Evolutionary conservation across 1,140 invertebrate genomes (phyloP).

Genomic region (Hesperophylax magnus): DNA sequence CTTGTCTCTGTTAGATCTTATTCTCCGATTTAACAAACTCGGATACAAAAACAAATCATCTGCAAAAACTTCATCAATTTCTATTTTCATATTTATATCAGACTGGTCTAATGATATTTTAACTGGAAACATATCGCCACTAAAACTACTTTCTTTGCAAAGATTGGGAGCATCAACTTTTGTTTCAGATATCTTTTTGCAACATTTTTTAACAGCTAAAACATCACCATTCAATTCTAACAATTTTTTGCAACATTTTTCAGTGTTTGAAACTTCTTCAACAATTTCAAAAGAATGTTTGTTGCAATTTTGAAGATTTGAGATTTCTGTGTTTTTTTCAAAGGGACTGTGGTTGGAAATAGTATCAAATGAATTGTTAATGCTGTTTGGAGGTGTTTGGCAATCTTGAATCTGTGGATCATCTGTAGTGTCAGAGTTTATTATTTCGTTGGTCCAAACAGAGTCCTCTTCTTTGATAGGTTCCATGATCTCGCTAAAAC

Average conservation of each 20-base stretch:
- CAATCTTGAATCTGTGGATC: background rate
- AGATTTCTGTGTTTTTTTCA: too few species aligned
- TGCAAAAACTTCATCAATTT: background rate
- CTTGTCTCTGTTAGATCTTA: background rate
- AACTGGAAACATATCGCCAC: background rate
- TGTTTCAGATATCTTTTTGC: background rate
- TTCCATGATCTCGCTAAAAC: background rate
- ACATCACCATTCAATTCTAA: background rate
- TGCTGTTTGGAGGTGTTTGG: background rate
- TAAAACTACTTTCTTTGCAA: background rate
- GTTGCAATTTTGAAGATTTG: too few species aligned
- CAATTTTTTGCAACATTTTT: background rate
- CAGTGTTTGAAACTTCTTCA: background rate
- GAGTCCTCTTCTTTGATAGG: background rate
- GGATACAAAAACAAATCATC: constrained; percentile 19
- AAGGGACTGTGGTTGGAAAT: too few species aligned
- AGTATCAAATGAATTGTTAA: too few species aligned
- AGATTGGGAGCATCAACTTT: background rate
- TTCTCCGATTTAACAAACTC: background rate
- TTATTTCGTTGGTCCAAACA: constrained; percentile 8
- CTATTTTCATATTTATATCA: background rate
- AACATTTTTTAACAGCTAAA: background rate
- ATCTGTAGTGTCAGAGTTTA: background rate
- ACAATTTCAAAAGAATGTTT: too few species aligned
- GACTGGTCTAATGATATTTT: background rate